These are phyloP conservation scores for Coptodon bakossiorum DNA, from an alignment of 2,113 vertebrate species.

Conservation along the genomic window DNA sequence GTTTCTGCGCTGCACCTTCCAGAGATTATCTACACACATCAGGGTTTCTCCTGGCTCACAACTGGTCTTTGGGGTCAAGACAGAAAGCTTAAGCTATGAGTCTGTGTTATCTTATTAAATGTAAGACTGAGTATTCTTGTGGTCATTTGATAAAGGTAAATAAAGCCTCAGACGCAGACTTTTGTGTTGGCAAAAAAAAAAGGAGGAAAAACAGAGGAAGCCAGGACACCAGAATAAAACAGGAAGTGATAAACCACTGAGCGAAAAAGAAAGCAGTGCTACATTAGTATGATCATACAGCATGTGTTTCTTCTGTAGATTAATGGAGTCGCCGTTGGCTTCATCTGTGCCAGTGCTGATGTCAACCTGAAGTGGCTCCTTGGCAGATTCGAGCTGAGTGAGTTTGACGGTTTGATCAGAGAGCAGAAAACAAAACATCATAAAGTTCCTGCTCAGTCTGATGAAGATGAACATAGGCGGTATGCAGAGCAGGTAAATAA, in stretches of 20 bases:
- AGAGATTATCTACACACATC: neutral
- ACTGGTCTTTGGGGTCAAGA: neutral
- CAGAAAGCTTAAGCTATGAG: neutral
- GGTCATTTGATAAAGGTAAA: neutral
- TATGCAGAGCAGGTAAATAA: neutral
- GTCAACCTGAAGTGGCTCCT: conserved; percentile 73
- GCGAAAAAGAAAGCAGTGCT: neutral
- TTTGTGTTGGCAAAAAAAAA: neutral
- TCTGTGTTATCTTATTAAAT: neutral
- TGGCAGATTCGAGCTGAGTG: conserved; percentile 75
- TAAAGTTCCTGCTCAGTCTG: neutral
- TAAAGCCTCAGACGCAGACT: neutral
- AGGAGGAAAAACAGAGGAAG: neutral
- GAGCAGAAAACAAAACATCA: conserved; percentile 36
- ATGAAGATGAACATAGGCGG: neutral
- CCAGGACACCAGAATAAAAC: neutral
- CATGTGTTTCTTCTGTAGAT: conserved; percentile 59
- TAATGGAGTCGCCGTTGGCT: conserved; percentile 73
- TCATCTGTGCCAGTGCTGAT: conserved; percentile 75
- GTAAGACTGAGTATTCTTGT: neutral
- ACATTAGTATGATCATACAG: neutral
- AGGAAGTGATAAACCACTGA: neutral
- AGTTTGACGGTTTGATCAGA: conserved; percentile 75
- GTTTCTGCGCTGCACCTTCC: neutral
- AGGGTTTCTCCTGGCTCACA: neutral